A percentile compares a stretch with the other conserved stretches of the same genome.
Evolutionary conservation across 2,113 vertebrate species (phyloP).

Genomic region (Paraplagusia blochii): DNA sequence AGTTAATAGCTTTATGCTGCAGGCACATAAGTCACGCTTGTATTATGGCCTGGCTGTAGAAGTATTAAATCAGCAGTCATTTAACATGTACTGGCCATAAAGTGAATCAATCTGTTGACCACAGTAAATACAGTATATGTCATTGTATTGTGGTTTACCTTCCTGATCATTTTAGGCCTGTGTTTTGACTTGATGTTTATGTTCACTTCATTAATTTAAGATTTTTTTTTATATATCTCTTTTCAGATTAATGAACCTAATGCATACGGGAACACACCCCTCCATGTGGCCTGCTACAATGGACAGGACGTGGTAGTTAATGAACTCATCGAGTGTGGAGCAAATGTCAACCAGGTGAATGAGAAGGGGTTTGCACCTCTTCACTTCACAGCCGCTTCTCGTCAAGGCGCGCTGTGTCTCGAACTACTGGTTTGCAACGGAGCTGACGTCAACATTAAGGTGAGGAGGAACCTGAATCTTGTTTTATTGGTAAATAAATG

Average conservation of each 20-base stretch:
- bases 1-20: constrained; percentile 43
- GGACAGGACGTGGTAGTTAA: constrained; percentile 98
- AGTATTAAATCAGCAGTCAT: too few relatives aligned
- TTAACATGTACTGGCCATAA: too few relatives aligned
- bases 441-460: constrained; percentile 95
- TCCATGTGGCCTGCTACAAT: constrained; percentile 97
- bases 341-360: constrained; percentile 95
- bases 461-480: constrained; percentile 49
- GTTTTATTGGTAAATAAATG: background rate
- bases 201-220: background rate
- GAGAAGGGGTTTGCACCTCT: constrained; percentile 94
- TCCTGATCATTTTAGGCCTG: too few relatives aligned
- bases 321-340: constrained; percentile 93
- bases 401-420: constrained; percentile 92
- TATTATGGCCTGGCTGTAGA: background rate
- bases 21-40: background rate
- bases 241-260: constrained; percentile 94
- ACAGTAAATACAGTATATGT: too few relatives aligned
- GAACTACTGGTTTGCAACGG: constrained; percentile 94
- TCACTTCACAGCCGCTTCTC: constrained; percentile 95
- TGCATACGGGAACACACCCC: constrained; percentile 92
- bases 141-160: too few relatives aligned
- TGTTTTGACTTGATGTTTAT: background rate
- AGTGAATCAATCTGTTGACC: too few relatives aligned
- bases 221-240: background rate